Conservation (phyloP, 2,113 vertebrate genomes). For the Anthoscopus minutus region DNA sequence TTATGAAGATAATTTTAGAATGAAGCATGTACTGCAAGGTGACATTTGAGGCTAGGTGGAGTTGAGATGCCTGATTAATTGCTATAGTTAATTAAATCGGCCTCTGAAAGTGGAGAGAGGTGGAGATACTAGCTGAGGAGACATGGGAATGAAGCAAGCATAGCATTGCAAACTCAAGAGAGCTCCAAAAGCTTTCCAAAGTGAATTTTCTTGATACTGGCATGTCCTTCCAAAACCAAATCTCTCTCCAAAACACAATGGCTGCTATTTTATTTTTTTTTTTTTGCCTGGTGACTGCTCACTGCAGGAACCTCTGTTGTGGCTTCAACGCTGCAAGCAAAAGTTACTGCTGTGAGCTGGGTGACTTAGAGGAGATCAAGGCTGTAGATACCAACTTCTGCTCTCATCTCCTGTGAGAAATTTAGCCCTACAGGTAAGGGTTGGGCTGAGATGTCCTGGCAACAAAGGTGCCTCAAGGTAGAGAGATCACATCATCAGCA, state of each 20-base stretch:
- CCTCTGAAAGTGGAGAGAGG: background rate
- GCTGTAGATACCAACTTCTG: background rate
- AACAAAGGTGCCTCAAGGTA: background rate
- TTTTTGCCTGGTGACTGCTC: background rate
- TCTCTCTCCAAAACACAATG: background rate
- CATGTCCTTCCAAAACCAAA: background rate
- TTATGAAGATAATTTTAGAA: background rate
- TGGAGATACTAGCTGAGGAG: background rate
- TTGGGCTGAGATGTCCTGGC: background rate
- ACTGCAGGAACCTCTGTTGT: background rate
- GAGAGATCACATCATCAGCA: background rate
- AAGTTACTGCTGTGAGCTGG: background rate
- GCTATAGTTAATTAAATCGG: conserved; percentile 7
- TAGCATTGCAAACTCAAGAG: background rate
- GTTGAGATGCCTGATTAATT: conserved; percentile 16
- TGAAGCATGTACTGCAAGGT: background rate
- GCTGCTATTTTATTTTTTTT: background rate
- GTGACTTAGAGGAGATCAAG: background rate
- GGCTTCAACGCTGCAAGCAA: background rate
- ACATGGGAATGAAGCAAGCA: background rate
- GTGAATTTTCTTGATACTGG: background rate
- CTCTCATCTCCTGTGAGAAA: background rate
- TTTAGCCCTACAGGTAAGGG: background rate
- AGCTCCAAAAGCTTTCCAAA: background rate
- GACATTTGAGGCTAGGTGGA: conserved; percentile 11